Evolutionary conservation across 1,140 invertebrate genomes (phyloP), one percentile per base, ranked within the genome.

Genomic region (Trissolcus basalis): DNA sequence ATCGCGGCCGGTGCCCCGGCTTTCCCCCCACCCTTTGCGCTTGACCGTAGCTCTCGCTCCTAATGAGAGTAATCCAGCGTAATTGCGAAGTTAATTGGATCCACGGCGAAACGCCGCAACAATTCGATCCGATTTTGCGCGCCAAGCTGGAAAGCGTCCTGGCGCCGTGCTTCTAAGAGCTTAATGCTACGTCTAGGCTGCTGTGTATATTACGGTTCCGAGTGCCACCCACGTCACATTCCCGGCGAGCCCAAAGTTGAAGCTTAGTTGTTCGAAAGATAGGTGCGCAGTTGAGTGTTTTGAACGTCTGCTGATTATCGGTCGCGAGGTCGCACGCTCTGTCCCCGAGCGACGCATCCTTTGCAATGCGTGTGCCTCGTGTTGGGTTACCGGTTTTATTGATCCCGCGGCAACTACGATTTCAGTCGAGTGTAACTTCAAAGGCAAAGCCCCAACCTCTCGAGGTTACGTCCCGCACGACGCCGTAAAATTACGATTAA

Each of bases 1-100:
- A 59, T 51, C 41, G 39, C 63, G 12, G 43, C 19, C 14, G 49
- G 16, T 68, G 27, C 65, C 14, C 5, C 35, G 27, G 35, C 12
- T 14, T 12, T 43, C 50, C 48, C 13, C 15, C n/a, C n/a, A 39
- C 14, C 35, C 39, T 47, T 73, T 50, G 9, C n/a, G 36, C 36
- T 59, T 56, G 69, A 71, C 41, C 33, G 45, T 10, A 76, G 50
- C 47, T 47, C 47, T 47, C 16, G 59, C 56, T 76, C 74, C 76
- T 79, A 79, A 80, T 79, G 70, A 79, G 70, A 78, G 77, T 72
- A 80, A 80, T 78, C 77, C 68, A 50, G 56, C 55, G 77, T 78
- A 78, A 80, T 80, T 79, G 78, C 75, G 50, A 78, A 77, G 72
- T 80, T 82, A 79, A 82, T 82, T 82, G 81, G 77, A 82, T 70